Percentiles rank a stretch among this genome's conserved stretches.
phyloP scores from a whole-genome alignment of 2,888 invertebrate genomes.

The Meloe dianella region DNA sequence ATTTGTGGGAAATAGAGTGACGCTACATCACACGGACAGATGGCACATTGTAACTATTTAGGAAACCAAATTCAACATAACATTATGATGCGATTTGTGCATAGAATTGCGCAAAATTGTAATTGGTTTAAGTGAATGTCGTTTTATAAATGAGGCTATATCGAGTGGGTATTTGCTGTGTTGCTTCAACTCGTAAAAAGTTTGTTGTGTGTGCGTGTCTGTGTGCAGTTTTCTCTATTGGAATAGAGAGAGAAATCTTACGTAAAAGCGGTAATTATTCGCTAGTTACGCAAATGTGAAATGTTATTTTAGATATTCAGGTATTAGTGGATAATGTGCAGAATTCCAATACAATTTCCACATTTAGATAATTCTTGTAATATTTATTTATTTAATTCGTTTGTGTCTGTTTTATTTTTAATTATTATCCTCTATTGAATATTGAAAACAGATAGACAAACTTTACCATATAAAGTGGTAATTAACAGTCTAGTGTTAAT shows the following conservation, averaged over 20 bases:
- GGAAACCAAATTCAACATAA: background rate
- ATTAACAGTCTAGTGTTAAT: constrained; percentile 29
- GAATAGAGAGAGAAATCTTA: constrained; percentile 26
- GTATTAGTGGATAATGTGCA: constrained; percentile 18
- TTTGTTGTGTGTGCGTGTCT: too few species aligned
- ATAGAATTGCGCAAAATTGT: constrained; percentile 48
- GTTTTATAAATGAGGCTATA: constrained; percentile 49
- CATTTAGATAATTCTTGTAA: background rate
- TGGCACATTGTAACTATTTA: too few species aligned
- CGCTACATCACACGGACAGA: too few species aligned
- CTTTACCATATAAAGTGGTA: constrained; percentile 6
- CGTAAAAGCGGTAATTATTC: constrained; percentile 38
- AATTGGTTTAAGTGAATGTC: constrained; percentile 49
- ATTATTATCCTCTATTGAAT: background rate
- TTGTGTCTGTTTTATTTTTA: too few species aligned
- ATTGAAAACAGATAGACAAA: background rate
- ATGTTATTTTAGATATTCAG: constrained; percentile 26
- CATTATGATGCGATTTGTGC: constrained; percentile 43
- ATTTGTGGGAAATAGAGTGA: too few species aligned
- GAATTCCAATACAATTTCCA: constrained; percentile 21
- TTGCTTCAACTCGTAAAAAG: constrained; percentile 17
- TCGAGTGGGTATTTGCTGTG: constrained; percentile 45
- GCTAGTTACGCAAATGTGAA: constrained; percentile 39
- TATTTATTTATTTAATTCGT: background rate
- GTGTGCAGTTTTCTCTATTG: constrained; percentile 21